Percentiles rank a stretch among this genome's conserved stretches.
phyloP scores from a whole-genome alignment of 2,113 vertebrate genomes.

The Dicentrarchus labrax region DNA sequence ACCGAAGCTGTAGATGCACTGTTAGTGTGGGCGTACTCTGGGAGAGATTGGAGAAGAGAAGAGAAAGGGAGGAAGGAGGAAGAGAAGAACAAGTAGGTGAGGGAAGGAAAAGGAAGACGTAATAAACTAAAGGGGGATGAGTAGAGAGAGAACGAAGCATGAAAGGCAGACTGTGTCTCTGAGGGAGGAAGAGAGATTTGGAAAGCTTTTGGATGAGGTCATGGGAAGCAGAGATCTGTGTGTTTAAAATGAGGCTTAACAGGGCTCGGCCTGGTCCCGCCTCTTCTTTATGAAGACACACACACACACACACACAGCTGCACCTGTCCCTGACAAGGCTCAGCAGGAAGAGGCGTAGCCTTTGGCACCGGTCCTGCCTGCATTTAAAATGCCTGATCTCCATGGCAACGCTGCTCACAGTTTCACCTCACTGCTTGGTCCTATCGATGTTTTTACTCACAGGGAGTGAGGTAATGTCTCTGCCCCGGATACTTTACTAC shows the following conservation, averaged over 20 bases:
- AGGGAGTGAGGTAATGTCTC: constrained; percentile 31
- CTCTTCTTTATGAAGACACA: constrained; percentile 29
- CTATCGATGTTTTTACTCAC: constrained; percentile 27
- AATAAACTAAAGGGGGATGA: constrained; percentile 17
- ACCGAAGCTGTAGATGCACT: neutral
- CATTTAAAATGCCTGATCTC: constrained; percentile 61
- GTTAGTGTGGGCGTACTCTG: neutral
- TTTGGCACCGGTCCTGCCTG: constrained; percentile 58
- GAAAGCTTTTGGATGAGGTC: constrained; percentile 70
- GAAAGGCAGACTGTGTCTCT: constrained; percentile 39
- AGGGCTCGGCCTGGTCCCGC: constrained; percentile 37
- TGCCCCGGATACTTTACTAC: neutral
- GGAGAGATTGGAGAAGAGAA: neutral
- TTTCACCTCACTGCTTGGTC: constrained; percentile 38
- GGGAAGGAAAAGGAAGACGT: neutral
- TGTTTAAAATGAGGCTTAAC: constrained; percentile 67
- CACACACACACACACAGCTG: constrained; percentile 62
- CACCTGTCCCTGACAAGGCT: constrained; percentile 77
- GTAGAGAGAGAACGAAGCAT: constrained; percentile 12
- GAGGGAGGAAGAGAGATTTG: constrained; percentile 31
- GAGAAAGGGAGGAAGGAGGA: neutral
- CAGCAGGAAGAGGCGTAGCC: constrained; percentile 71
- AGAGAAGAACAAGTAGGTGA: neutral
- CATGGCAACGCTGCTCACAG: constrained; percentile 58
- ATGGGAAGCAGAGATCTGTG: constrained; percentile 71